Conservation (phyloP, 1,140 invertebrate species). For the Calliopsis andreniformis region DNA sequence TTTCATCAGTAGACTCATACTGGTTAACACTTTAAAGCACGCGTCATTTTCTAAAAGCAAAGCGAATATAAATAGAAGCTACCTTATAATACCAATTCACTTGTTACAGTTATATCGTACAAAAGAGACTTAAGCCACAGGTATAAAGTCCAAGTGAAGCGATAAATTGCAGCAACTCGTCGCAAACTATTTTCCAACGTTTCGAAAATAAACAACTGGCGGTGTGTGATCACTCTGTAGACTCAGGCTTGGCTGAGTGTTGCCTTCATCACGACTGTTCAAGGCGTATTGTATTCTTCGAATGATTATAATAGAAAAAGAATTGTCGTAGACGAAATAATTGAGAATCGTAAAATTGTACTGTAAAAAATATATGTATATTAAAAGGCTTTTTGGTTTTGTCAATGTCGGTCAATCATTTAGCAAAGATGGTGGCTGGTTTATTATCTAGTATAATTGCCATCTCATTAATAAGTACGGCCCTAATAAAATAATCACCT, state of each 20-base stretch:
- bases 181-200: constrained; percentile 4
- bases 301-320: too few species aligned
- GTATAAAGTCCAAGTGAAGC: background rate
- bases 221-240: background rate
- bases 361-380: too few species aligned
- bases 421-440: background rate
- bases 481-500: constrained; percentile 20
- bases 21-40: constrained; percentile 28
- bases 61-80: constrained; percentile 15
- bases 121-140: constrained; percentile 7
- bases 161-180: constrained; percentile 9
- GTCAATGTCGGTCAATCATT: too few species aligned
- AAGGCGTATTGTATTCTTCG: too few species aligned
- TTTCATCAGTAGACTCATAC: constrained; percentile 4
- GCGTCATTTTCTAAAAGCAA: constrained; percentile 35
- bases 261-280: background rate
- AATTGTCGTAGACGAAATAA: too few species aligned
- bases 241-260: background rate
- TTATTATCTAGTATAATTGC: background rate
- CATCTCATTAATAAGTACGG: background rate
- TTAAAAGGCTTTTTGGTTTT: background rate
- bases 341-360: too few species aligned
- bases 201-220: background rate
- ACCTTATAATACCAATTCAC: background rate
- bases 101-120: background rate